phyloP scores from a whole-genome alignment of 2,113 vertebrate genomes.

The Muscicapa adusta region DNA sequence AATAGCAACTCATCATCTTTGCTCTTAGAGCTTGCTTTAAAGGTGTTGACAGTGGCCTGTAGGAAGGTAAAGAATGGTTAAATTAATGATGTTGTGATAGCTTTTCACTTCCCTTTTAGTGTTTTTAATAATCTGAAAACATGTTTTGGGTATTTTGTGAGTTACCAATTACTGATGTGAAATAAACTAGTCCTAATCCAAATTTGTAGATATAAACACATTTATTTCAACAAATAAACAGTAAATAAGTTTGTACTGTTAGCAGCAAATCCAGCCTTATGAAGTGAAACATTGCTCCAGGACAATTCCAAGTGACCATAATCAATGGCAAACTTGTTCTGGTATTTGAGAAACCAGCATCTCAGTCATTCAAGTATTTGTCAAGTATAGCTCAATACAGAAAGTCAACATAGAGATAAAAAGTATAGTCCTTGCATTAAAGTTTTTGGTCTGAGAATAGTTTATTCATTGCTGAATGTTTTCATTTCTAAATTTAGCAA shows the following conservation, averaged over 20 bases:
- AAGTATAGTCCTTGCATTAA: not conserved
- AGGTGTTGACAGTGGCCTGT: not conserved
- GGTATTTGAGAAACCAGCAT: not conserved
- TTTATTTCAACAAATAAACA: not conserved
- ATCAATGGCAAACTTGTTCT: not conserved
- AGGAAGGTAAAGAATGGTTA: not conserved
- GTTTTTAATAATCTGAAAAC: not conserved
- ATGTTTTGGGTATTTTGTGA: not conserved
- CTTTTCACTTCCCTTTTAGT: not conserved
- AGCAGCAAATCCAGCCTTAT: not conserved
- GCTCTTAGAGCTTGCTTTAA: not conserved
- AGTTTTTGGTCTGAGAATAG: not conserved
- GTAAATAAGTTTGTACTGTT: not conserved
- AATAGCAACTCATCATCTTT: not conserved
- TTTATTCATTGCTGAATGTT: not conserved
- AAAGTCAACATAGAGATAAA: not conserved
- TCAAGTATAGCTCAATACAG: not conserved
- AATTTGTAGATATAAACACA: not conserved
- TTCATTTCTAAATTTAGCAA: not conserved
- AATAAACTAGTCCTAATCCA: not conserved
- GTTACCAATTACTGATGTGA: not conserved
- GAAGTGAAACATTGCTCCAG: not conserved
- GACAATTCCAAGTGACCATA: not conserved
- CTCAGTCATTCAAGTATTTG: not conserved
- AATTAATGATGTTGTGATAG: not conserved